phyloP scores from a whole-genome alignment of 53 echinoderm and acorn worm species.

The Paracentrotus lividus region DNA sequence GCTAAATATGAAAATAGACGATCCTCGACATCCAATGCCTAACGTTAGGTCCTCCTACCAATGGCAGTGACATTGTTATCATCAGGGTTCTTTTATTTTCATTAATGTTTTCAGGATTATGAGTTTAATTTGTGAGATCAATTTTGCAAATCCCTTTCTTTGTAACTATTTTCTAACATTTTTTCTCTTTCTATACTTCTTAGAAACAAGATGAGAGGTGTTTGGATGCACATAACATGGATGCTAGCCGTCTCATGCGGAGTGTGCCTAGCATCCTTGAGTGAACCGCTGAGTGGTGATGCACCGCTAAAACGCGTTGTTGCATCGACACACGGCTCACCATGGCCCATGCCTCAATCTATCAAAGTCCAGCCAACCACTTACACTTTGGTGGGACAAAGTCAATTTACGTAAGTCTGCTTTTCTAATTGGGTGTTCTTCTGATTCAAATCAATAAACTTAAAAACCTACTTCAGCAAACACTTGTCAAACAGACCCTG shows the following conservation, averaged over 20 bases:
- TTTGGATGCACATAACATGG: constrained; percentile 19
- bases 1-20: too few relatives aligned
- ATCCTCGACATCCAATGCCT: too few relatives aligned
- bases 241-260: neutral
- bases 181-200: neutral
- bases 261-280: constrained; percentile 14
- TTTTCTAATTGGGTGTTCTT: too few relatives aligned
- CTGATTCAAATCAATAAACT: too few relatives aligned
- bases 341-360: constrained; percentile 84
- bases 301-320: neutral
- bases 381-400: constrained; percentile 59
- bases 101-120: too few relatives aligned
- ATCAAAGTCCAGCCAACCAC: constrained; percentile 53
- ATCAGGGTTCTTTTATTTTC: too few relatives aligned
- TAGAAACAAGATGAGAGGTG: constrained; percentile 26
- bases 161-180: too few relatives aligned
- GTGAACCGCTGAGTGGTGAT: neutral
- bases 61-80: too few relatives aligned
- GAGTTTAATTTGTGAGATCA: too few relatives aligned
- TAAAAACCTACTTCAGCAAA: neutral
- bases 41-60: too few relatives aligned
- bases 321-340: constrained; percentile 66
- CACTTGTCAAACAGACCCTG: neutral
- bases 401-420: constrained; percentile 70
- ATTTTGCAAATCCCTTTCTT: too few relatives aligned